Base-by-base conservation (phyloP, 1,140 invertebrate species). In the Neodiprion lecontei region DNA sequence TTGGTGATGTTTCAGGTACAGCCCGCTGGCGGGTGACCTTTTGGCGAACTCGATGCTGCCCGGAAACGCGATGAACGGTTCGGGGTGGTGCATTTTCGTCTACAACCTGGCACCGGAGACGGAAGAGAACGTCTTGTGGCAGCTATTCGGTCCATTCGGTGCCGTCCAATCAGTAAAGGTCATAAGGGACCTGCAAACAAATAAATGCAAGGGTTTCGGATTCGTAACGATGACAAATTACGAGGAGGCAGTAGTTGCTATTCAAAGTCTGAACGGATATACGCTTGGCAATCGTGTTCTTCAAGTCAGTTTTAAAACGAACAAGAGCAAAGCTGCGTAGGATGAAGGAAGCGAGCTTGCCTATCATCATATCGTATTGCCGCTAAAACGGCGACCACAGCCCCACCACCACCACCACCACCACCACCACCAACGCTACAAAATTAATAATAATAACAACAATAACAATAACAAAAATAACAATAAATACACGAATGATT, bases 171-270 rank as follows among this genome's bases (percentile, higher is more conserved):
- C 95, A 84, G 98, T 99, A 48, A 99, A 99, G 91, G 96, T 98
- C 71, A 98, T 99, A 83, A 94, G 98, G 76, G 98, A 99, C 90
- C 92, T 97, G 83, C 96, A 98, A 88, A 98, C 98, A 76, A 98
- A 98, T 90, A 99, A 99, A 90, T 99, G 98, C 92, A 99, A 99
- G 90, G 98, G 98, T 80, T 99, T 99, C 88, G 98, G 97, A n/a
- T 99, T 99, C 89, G 98, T 99, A 75, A 99, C 97, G 72, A 99
- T 99, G 98, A 99, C 97, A 82, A 99, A 99, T 89, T 99, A 99
- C 90, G 98, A 99, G 87, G 98, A 99, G 87, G 97, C 98, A 12
- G 93, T 98, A 40, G 95, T 98, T 76, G 98, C 98, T 72, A 99
- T 99, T 82, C 97, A 98, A 88, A 97, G 96, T 76, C 92, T 99